Conservation (phyloP, 2,888 invertebrate genomes). For the Pterostichus madidus region DNA sequence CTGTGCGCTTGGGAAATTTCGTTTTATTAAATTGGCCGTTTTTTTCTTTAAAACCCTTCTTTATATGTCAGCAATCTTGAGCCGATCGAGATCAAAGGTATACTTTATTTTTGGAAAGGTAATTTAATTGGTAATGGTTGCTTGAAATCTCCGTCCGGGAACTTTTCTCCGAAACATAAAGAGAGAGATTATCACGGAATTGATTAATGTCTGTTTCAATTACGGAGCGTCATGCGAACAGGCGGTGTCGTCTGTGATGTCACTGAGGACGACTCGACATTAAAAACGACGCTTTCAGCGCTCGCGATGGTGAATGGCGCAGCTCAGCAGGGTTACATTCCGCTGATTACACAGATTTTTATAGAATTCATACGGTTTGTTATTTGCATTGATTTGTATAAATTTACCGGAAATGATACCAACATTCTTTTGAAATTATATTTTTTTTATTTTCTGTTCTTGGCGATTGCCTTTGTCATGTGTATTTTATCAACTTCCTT, state of each 20-base stretch:
- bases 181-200: slow-evolving; percentile 60
- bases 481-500: neutral
- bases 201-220: slow-evolving; percentile 64
- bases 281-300: slow-evolving; percentile 59
- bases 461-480: slow-evolving; percentile 3
- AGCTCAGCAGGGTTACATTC: slow-evolving; percentile 18
- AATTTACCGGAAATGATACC: slow-evolving; percentile 48
- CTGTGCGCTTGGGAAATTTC: slow-evolving; percentile 42
- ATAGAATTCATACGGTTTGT: slow-evolving; percentile 46
- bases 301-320: slow-evolving; percentile 5
- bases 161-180: slow-evolving; percentile 29
- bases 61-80: slow-evolving; percentile 56
- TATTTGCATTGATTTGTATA: slow-evolving; percentile 42
- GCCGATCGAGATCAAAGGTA: slow-evolving; percentile 59
- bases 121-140: slow-evolving; percentile 61
- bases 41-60: slow-evolving; percentile 49
- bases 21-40: slow-evolving; percentile 62
- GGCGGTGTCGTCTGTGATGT: slow-evolving; percentile 39
- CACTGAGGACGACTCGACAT: slow-evolving; percentile 40
- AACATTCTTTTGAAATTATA: neutral
- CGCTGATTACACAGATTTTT: slow-evolving; percentile 57
- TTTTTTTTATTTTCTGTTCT: neutral
- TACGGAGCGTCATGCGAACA: slow-evolving; percentile 44
- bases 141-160: slow-evolving; percentile 38
- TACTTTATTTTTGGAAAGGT: slow-evolving; percentile 61